Percentiles rank a stretch among this genome's conserved stretches.
These are phyloP conservation scores for Amphiprion percula DNA, from an alignment of 2,113 vertebrate genomes.

Conservation along the genomic window DNA sequence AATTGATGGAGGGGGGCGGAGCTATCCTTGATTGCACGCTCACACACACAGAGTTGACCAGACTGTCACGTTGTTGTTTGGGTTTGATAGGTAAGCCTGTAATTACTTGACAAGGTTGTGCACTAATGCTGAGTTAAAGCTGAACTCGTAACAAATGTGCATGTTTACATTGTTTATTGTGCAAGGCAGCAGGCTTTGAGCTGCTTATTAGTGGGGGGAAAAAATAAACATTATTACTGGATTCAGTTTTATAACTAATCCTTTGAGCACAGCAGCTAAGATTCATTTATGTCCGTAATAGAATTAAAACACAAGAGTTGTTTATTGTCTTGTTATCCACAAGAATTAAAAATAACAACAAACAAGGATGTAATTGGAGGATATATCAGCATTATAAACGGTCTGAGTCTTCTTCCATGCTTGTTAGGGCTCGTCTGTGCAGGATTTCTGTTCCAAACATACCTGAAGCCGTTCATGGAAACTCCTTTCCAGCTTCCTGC, in stretches of 20 bases:
- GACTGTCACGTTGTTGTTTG: slow-evolving; percentile 66
- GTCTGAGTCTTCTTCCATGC: not conserved
- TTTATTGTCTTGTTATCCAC: not conserved
- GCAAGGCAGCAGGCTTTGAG: slow-evolving; percentile 31
- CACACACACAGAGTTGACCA: slow-evolving; percentile 60
- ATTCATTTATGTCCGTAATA: not conserved
- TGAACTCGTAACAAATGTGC: not conserved
- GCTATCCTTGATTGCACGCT: slow-evolving; percentile 78
- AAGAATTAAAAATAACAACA: no score
- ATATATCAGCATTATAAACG: not conserved
- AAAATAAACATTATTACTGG: not conserved
- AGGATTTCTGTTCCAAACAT: not conserved
- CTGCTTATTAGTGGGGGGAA: slow-evolving; percentile 2
- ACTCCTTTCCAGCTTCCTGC: slow-evolving; percentile 13
- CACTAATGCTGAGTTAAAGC: slow-evolving; percentile 32
- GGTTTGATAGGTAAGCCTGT: slow-evolving; percentile 57
- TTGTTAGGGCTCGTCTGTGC: not conserved
- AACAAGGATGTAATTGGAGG: no score
- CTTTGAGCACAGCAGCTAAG: not conserved
- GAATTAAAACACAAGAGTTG: not conserved
- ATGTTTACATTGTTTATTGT: slow-evolving; percentile 30
- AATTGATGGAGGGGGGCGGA: slow-evolving; percentile 87
- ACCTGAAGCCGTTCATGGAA: slow-evolving; percentile 42
- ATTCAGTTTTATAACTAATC: slow-evolving; percentile 6
- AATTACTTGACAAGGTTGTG: slow-evolving; percentile 49